Evolutionary conservation across 2,797 vertebrate genomes (phyloP).

Genomic region (Brachymystax lenok): DNA sequence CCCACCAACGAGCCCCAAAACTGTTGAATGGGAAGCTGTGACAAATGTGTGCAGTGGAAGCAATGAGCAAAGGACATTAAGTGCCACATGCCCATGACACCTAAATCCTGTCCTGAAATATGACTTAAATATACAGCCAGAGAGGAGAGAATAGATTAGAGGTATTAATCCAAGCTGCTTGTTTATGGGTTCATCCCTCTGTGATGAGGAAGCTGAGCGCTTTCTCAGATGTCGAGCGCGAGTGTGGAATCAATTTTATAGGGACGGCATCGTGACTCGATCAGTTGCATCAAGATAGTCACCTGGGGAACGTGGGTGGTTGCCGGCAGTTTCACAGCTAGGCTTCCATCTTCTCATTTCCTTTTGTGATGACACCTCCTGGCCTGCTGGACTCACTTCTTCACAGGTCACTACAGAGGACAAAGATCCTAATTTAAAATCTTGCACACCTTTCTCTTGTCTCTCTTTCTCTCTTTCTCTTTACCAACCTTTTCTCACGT

Average conservation of each 20-base stretch:
- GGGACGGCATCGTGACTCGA: conserved; percentile 43
- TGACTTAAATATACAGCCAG: conserved; percentile 49
- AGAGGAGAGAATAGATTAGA: conserved; percentile 19
- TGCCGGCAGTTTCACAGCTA: not conserved
- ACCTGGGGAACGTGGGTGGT: conserved; percentile 8
- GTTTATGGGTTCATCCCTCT: not conserved
- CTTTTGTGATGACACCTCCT: not conserved
- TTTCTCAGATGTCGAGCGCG: not conserved
- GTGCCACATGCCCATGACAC: not conserved
- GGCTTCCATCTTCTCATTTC: not conserved
- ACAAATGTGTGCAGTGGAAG: not conserved
- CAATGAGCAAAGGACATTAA: not conserved
- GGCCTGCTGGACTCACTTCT: too few species aligned
- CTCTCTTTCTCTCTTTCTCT: not conserved
- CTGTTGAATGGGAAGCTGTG: not conserved
- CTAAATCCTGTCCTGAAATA: conserved; percentile 35
- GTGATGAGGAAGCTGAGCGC: conserved; percentile 2
- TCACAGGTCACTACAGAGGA: not conserved
- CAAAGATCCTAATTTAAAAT: not conserved
- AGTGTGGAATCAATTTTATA: conserved; percentile 39
- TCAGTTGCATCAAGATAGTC: conserved; percentile 35
- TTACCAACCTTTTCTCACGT: not conserved
- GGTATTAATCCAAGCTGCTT: conserved; percentile 6
- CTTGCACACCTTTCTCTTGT: not conserved
- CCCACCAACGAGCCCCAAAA: too few species aligned